Evolutionary conservation across 1,140 invertebrate species (phyloP), one percentile per base, ranked within the genome.

Genomic region (Cydia pomonella): DNA sequence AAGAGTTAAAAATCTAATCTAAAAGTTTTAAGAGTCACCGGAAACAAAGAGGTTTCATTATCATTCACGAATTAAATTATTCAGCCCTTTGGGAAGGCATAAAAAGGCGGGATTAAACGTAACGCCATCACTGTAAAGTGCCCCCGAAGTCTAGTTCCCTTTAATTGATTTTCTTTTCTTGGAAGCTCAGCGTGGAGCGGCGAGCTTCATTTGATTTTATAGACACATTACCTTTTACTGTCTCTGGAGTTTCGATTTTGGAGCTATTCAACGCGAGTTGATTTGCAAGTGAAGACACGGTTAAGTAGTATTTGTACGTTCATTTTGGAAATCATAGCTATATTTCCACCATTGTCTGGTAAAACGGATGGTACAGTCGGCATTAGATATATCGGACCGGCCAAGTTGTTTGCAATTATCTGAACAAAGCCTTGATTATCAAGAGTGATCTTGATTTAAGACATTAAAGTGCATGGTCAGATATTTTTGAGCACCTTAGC

Each of bases 171-270:
- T 69, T 69, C 64, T 69, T 69, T 69, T 33, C 64, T 69, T 21
- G 16, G 27, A 29, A 66, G 29, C 29, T 38, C 13, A 21, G 64
- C 16, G 47, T 29, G 9, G 21, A 12, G 1, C 21, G 21, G 13
- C 63, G n/a, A 21, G 64, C 64, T 69, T 69, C 64, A 69, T 69
- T 69, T 69, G 64, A 69, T 69, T 69, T 69, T 69, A 69, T 69
- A 33, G 64, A 69, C 64, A 33, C 64, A 69, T 69, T 69, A 69
- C 64, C 64, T 69, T 69, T 69, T 69, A 69, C 64, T 69, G 64
- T 69, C 64, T 69, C n/a, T 69, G 29, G 33, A 69, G 41, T 69
- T 69, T 69, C 64, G 64, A 69, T 69, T 69, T 69, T 69, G 18
- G 9, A 69, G 29, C 27, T 33, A 27, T 69, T 69, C 41, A 69